Base-by-base conservation (phyloP, 2,888 invertebrate genomes). In the Caenorhabditis doughertyi region DNA sequence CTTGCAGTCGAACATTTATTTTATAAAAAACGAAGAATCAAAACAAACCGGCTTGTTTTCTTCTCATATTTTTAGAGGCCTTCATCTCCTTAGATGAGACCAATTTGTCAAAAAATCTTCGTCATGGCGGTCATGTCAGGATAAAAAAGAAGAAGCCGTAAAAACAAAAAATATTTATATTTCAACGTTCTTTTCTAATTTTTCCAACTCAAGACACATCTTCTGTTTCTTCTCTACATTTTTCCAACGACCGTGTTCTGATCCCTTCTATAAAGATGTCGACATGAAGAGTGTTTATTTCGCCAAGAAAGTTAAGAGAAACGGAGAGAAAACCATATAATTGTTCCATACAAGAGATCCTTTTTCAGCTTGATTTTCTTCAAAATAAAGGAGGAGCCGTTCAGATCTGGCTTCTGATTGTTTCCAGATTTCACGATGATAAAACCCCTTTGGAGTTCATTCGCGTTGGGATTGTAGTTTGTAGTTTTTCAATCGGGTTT, bases 1-100 rank as follows among this genome's bases (percentile, higher is more conserved):
- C n/a, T 32, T 18, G 8, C 13, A 9, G 35, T 7, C 27, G 32
- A 18, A 64, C 23, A 18, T 21, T 23, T 18, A 0, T 23, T 23
- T 32, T 21, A 2, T 9, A 39, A 32, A 39, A 58, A 32, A 60
- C 49, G 32, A 13, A 32, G 51, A 51, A 51, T 58, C 51, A 29
- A 65, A 56, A 56, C 29, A 74, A 74, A 74, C 65, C 65, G 73
- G 29, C 47, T 64, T 74, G 64, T 64, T 74, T 64, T 74, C 27
- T 23, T 16, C 11, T 11, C 3, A 18, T 32, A 39, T n/a, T 13
- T 8, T 7, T 23, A 9, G 5, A 51, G 11, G 25, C 39, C 25
- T 39, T 67, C n/a, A 55, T 29, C 9, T 51, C 53, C 53, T 39
- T 53, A 39, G 73, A 55, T 58, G 62, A 62, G 65, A 65, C 65